A percentile compares a stretch with the other conserved stretches of the same genome.
Conservation (phyloP, 2,797 vertebrate species). For the Periophthalmus magnuspinnatus region DNA sequence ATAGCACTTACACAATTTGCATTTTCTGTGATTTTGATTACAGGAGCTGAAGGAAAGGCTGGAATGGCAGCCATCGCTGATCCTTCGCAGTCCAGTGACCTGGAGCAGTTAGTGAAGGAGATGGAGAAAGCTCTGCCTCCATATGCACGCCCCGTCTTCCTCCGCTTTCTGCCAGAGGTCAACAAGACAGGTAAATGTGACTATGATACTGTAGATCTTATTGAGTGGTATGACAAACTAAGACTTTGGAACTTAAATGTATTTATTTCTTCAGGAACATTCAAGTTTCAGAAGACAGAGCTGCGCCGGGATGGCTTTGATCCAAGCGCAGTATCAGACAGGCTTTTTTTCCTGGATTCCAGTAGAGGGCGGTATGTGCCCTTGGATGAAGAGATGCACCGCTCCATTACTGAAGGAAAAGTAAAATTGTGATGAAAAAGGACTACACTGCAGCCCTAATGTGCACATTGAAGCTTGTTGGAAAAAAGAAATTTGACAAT, state of each 20-base stretch:
- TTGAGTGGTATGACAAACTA: neutral
- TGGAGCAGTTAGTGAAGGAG: constrained; percentile 82
- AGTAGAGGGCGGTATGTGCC: constrained; percentile 83
- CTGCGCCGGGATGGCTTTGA: constrained; percentile 89
- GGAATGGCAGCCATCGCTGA: constrained; percentile 95
- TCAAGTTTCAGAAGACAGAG: constrained; percentile 95
- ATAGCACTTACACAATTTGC: too few species aligned
- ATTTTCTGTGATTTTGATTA: neutral
- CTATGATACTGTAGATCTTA: neutral
- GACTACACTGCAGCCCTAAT: constrained; percentile 35
- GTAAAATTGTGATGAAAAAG: constrained; percentile 85
- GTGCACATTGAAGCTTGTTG: constrained; percentile 16
- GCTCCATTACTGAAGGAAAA: constrained; percentile 85
- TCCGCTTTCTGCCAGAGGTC: constrained; percentile 88
- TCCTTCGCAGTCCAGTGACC: constrained; percentile 77
- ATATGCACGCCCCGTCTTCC: constrained; percentile 89
- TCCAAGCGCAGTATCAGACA: constrained; percentile 81
- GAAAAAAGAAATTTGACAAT: constrained; percentile 27
- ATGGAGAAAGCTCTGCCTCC: constrained; percentile 88
- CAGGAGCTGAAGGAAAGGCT: constrained; percentile 92
- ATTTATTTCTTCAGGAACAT: constrained; percentile 82
- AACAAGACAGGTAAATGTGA: constrained; percentile 87
- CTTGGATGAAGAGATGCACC: constrained; percentile 79
- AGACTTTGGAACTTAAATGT: neutral
- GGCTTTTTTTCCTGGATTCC: constrained; percentile 89